Base-by-base conservation (phyloP, 2,797 vertebrate species). In the Phyllotis vaccarum region DNA sequence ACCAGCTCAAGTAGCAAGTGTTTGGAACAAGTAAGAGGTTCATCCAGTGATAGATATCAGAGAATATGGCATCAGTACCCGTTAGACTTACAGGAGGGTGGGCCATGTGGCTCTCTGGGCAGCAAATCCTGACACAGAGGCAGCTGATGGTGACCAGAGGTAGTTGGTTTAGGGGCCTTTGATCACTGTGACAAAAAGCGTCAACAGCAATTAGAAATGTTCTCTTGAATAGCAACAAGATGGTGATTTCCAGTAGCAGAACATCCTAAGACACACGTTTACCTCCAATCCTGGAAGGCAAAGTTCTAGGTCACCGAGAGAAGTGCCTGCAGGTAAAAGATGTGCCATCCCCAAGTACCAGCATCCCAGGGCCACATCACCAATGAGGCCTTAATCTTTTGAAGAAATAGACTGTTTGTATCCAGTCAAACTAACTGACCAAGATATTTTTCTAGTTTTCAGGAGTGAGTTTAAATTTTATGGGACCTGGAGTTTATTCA, bases 331-430 rank as follows among this genome's bases (percentile, higher is more conserved):
- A 64, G 49, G 60, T 43, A 4, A 29, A 83, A 29, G 86, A 72
- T 54, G 9, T 0, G 0, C 6, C 37, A 27, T 29, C 19, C 43
- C 76, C 5, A 37, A 58, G 56, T 0, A 22, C 60, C 66, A n/a
- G 54, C 14, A 31, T 89, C 79, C 52, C 72, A 66, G 64, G 8
- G 5, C 34, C 6, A 54, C 3, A 27, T n/a, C 21, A 0, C 0
- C 75, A 43, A 29, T 3, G n/a, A 86, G 54, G 62, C 10, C 1
- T 70, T n/a, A 13, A 22, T 92, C 66, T 90, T 78, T 43, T 40
- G 54, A 78, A 14, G 46, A 40, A 92, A 89, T 13, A 52, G 11
- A 22, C 37, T 79, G 22, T 66, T 90, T 34, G 75, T 56, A 75
- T 62, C 74, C 56, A 70, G 31, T 9, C 83, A 43, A 86, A 54